Conservation (phyloP, 2,797 vertebrate genomes). For the Malurus splendens region DNA sequence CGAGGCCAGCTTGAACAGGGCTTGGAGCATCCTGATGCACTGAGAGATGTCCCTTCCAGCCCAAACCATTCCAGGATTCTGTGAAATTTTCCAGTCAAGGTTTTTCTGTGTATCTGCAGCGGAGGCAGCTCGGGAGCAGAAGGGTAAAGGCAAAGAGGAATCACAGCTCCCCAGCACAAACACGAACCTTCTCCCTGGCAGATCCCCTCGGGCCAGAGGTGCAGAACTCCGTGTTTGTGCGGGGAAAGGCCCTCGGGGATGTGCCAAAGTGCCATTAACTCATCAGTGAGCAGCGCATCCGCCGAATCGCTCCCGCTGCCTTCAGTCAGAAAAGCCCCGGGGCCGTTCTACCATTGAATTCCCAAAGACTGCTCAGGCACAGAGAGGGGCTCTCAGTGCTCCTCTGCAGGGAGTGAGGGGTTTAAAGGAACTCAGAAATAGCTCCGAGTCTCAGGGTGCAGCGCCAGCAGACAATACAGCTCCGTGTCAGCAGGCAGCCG, state of each 20-base stretch:
- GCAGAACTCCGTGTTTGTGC: not conserved
- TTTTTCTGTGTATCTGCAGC: not conserved
- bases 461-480: not conserved
- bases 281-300: not conserved
- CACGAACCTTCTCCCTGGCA: not conserved
- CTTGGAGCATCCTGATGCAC: not conserved
- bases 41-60: not conserved
- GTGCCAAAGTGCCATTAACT: not conserved
- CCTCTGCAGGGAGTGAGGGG: not conserved
- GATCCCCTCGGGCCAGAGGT: not conserved
- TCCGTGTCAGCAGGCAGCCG: not conserved
- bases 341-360: not conserved
- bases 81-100: not conserved
- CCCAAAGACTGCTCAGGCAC: not conserved
- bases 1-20: not conserved
- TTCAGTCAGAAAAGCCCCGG: not conserved
- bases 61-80: accelerated
- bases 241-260: not conserved
- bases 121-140: not conserved
- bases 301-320: not conserved
- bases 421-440: constrained; percentile 14
- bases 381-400: not conserved
- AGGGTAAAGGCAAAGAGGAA: not conserved
- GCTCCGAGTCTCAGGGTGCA: not conserved
- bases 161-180: not conserved